Conservation (phyloP, 2,888 invertebrate species). For the Ypsolopha sequella region DNA sequence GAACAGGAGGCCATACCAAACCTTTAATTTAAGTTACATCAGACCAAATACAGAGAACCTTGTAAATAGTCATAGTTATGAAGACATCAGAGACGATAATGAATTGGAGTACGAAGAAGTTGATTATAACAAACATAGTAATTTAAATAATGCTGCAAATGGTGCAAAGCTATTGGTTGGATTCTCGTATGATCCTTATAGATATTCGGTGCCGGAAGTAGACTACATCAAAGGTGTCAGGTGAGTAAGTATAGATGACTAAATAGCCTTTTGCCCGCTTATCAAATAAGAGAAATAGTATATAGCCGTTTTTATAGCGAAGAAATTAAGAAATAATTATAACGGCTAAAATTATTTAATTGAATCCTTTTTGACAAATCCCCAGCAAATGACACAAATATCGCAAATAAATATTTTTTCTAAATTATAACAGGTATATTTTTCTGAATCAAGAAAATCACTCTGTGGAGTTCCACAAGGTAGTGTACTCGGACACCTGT, state of each 20-base stretch:
- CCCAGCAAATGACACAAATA: too few species aligned
- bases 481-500: too few species aligned
- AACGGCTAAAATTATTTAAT: too few species aligned
- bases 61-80: constrained; percentile 7
- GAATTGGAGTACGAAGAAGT: constrained; percentile 26
- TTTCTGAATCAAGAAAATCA: too few species aligned
- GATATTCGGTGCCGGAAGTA: constrained; percentile 46
- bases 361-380: too few species aligned
- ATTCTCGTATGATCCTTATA: constrained; percentile 50
- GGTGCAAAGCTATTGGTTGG: constrained; percentile 36
- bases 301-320: too few species aligned
- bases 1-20: constrained; percentile 21
- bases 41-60: not conserved
- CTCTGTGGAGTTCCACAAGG: too few species aligned
- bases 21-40: constrained; percentile 13
- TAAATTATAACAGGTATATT: too few species aligned
- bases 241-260: constrained; percentile 19
- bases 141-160: constrained; percentile 9
- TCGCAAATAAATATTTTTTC: too few species aligned
- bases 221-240: constrained; percentile 51
- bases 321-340: too few species aligned
- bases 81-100: constrained; percentile 12
- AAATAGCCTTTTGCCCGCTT: too few species aligned
- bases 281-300: too few species aligned
- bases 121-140: constrained; percentile 16